Evolutionary conservation across 53 echinoderm and acorn worm species (phyloP).

Genomic region (Apostichopus leukothele): DNA sequence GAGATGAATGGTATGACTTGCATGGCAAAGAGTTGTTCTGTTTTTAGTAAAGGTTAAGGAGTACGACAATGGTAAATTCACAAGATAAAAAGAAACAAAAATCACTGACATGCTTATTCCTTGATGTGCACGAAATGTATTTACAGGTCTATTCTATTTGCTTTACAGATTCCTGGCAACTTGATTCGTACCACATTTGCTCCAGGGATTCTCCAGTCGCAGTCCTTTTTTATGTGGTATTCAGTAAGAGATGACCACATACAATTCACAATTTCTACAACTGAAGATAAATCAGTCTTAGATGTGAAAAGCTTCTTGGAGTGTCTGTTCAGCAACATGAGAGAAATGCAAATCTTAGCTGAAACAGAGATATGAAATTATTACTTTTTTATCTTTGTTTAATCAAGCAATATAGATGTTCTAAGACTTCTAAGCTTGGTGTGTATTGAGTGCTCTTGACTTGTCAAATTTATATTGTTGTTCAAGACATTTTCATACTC

Average conservation of each 20-base stretch:
- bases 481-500: too few relatives aligned
- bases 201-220: neutral
- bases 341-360: neutral
- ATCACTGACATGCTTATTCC: neutral
- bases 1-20: too few relatives aligned
- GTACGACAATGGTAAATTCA: neutral
- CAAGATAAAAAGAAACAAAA: neutral
- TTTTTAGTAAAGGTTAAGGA: neutral
- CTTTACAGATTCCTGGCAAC: slow-evolving; percentile 14
- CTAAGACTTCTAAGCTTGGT: too few relatives aligned
- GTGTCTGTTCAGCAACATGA: neutral
- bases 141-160: neutral
- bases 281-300: slow-evolving; percentile 8
- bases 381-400: too few relatives aligned
- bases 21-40: too few relatives aligned
- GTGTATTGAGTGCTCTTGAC: too few relatives aligned
- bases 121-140: neutral
- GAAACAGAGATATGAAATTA: neutral
- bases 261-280: slow-evolving; percentile 11
- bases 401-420: too few relatives aligned
- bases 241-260: slow-evolving; percentile 15
- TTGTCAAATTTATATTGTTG: too few relatives aligned
- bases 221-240: slow-evolving; percentile 19
- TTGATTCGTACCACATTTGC: neutral
- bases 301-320: slow-evolving; percentile 6